Base-by-base conservation (phyloP, 2,888 invertebrate species). In the Heterodera filipjevi region DNA sequence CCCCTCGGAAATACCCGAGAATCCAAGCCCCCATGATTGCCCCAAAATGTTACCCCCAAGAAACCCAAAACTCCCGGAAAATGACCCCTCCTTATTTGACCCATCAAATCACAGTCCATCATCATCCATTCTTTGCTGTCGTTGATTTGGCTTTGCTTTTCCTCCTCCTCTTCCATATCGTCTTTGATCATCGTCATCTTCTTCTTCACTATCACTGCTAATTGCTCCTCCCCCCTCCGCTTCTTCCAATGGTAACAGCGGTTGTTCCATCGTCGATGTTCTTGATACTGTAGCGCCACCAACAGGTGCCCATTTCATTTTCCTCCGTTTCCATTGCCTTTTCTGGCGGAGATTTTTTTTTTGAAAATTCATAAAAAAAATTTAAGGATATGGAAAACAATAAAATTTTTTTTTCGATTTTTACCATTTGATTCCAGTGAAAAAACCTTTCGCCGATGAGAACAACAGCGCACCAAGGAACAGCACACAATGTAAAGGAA, bases 401-500 rank as follows among this genome's bases (percentile, higher is more conserved):
- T 14, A n/a, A 8, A 14, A 22, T 27, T 74, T 59, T 2, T 75
- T n/a, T 44, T 35, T 64, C n/a, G n/a, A n/a, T 33, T 33, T 39
- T 49, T 53, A 44, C 49, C 70, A 44, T 44, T 49, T 5, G 59
- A n/a, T 59, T 30, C 59, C 59, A 59, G 59, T 59, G 59, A 27
- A 77, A 30, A 33, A 27, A 44, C 32, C 49, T 49, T 64, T 32
- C 68, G 68, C 0, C 68, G 68, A 68, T 35, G 68, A 16, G 33
- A 3, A 35, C 39, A 39, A 12, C 39, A 39, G 39, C 68, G 30
- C 14, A 39, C 12, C 8, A 35, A 6, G 27, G 59, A 59, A 59
- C 53, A 35, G 35, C 74, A 44, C 49, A 32, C 30, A 53, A 73
- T 59, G 71, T 77, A 71, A 22, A 59, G 16, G 33, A 64, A 77